Evolutionary conservation across 2,113 vertebrate species (phyloP), one percentile per base, ranked within the genome.

Genomic region (Elanoides forficatus): DNA sequence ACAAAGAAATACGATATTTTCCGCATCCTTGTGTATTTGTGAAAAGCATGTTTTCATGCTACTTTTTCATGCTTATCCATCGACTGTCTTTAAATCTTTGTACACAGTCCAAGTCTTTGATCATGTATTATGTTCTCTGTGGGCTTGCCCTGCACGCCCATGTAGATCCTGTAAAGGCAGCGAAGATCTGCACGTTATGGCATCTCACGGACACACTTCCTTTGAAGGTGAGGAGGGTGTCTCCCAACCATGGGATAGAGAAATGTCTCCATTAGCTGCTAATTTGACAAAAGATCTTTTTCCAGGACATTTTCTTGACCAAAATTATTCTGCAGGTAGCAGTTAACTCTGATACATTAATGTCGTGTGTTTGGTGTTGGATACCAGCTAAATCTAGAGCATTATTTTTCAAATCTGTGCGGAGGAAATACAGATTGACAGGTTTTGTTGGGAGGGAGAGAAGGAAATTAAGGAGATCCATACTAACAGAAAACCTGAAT

Each of bases 21-120:
- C 86, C 72, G 47, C 40, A 43, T 74, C 27, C 21, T 27, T 6
- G 0, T 72, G 74, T 91, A 55, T 91, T 95, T 89, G n/a, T 85
- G 66, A 85, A 91, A 95, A 87, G 42, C 70, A 26, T 72, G 59
- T 91, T 96, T 95, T 94, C 70, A 4, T 90, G 30, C 76, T 86
- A 47, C 53, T 76, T 84, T 88, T 91, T 89, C 1, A 0, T 78
- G 42, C 74, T 80, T 91, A 60, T 80, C 76, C 78, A 74, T 90
- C 2, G 62, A 76, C 78, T 89, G 65, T 38, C 70, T 97, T 75
- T 91, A 95, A 85, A 65, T 95, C 91, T 97, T 85, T 91, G 93
- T 94, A 66, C 38, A 16, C n/a, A 74, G 11, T 95, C 86, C 93
- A 96, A 90, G 93, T 82, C 95, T 96, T 95, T 94, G 89, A 95